These are phyloP conservation scores for Stenodera caucasica DNA, from an alignment of 2,888 invertebrate species.

Conservation along the genomic window DNA sequence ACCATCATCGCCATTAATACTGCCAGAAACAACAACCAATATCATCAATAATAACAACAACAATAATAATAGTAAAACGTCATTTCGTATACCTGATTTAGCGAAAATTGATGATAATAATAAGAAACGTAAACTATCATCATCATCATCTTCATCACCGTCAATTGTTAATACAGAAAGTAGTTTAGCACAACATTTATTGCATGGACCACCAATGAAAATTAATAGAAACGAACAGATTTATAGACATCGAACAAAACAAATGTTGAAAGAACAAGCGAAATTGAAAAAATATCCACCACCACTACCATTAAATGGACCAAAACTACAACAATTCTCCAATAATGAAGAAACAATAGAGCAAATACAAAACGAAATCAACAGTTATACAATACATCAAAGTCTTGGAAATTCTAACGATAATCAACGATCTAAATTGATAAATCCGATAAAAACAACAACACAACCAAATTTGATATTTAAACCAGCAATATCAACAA, in stretches of 20 bases:
- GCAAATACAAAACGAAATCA: slow-evolving; percentile 28
- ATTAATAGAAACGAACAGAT: slow-evolving; percentile 54
- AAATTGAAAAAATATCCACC: slow-evolving; percentile 30
- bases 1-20: slow-evolving; percentile 3
- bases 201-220: slow-evolving; percentile 42
- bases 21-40: slow-evolving; percentile 12
- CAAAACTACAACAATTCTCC: slow-evolving; percentile 38
- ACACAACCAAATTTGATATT: slow-evolving; percentile 35
- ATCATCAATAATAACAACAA: neutral
- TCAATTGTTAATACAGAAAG: slow-evolving; percentile 43
- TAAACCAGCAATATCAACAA: slow-evolving; percentile 33
- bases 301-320: slow-evolving; percentile 31
- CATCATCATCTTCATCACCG: neutral
- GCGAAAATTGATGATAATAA: slow-evolving; percentile 49
- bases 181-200: slow-evolving; percentile 50
- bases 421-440: slow-evolving; percentile 42
- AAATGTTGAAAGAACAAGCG: slow-evolving; percentile 26
- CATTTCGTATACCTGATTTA: slow-evolving; percentile 51
- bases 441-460: slow-evolving; percentile 41
- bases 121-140: slow-evolving; percentile 48
- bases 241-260: slow-evolving; percentile 35
- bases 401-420: slow-evolving; percentile 39
- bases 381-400: slow-evolving; percentile 24
- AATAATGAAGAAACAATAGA: slow-evolving; percentile 34
- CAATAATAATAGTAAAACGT: slow-evolving; percentile 7